Evolutionary conservation across 1,140 invertebrate genomes (phyloP), one percentile per base, ranked within the genome.

Genomic region (Drosophila tsacasi): DNA sequence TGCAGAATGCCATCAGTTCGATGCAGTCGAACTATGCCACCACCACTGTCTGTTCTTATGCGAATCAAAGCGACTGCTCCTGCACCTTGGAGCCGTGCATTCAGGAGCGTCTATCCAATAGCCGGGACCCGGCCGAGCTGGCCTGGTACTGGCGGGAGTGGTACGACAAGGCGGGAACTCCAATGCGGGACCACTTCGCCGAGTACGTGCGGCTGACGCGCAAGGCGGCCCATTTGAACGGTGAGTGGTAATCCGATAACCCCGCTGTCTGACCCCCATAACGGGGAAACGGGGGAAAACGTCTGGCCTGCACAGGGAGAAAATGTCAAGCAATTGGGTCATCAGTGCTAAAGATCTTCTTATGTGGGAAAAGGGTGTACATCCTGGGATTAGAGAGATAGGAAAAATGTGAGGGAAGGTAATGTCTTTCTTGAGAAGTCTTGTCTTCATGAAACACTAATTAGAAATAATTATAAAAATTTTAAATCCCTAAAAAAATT

Each of bases 11-110:
- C 0, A 94, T 96, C 15, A 95, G 95, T 30, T 94, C 95, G 9
- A 98, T 98, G 97, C 94, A 97, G 79, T 94, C 94, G 4, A 96
- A 96, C 64, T 98, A 97, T 82, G 95, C 96, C 12, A 97, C 95
- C 1, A 95, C 96, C 0, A 97, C 96, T 91, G 95, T 98, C 13
- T 97, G 97, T 80, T 94, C 95, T 35, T 96, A 93, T 73, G 94
- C 95, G 12, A 94, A 97, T 74, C 76, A 95, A 0, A 95, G 96
- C 81, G 94, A 95, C 71, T 98, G 97, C 80, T 95, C 96, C 5
- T 93, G 98, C 0, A 94, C 96, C 8, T 91, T 98, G 1, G 97
- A 98, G 85, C 97, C 97, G 66, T 97, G 97, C 78, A 93, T 97
- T 12, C 95, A 95, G 1, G 94, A 95, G 46, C 94, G 96, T 47